A percentile compares a stretch with the other conserved stretches of the same genome.
phyloP scores from a whole-genome alignment of 30 jellyfish, hydroid and myxozoan species.

The Aurelia aurita complex sp. Pacific region DNA sequence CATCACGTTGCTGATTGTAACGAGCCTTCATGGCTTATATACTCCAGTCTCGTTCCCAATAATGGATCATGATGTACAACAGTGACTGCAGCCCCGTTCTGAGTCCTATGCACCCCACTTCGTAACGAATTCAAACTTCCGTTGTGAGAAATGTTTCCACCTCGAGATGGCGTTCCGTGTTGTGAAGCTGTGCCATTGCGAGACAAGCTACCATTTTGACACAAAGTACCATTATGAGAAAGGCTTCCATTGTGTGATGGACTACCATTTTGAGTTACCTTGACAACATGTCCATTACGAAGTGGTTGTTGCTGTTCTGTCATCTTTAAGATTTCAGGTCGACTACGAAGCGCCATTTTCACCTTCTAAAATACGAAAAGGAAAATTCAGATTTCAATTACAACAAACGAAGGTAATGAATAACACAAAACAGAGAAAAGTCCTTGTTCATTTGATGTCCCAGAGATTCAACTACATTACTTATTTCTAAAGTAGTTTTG shows the following conservation, averaged over 20 bases:
- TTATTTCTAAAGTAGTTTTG: too few species aligned
- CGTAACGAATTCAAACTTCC: slow-evolving; percentile 61
- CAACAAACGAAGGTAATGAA: too few species aligned
- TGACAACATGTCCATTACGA: slow-evolving; percentile 34
- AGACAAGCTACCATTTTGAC: slow-evolving; percentile 21
- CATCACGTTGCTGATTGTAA: background rate
- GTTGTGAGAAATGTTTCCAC: slow-evolving; percentile 7
- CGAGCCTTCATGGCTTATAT: slow-evolving; percentile 32
- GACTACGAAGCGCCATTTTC: slow-evolving; percentile 39
- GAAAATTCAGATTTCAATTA: background rate
- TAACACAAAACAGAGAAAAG: too few species aligned
- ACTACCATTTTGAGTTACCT: slow-evolving; percentile 19
- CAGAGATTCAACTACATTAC: too few species aligned
- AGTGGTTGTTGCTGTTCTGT: slow-evolving; percentile 29
- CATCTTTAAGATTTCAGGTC: slow-evolving; percentile 18
- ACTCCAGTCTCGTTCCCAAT: slow-evolving; percentile 58
- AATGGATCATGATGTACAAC: slow-evolving; percentile 62
- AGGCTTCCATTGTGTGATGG: slow-evolving; percentile 16
- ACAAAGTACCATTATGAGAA: slow-evolving; percentile 19
- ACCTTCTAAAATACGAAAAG: slow-evolving; percentile 32
- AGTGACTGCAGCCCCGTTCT: slow-evolving; percentile 52
- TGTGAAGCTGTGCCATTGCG: slow-evolving; percentile 25
- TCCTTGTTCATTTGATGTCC: too few species aligned
- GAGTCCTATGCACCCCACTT: slow-evolving; percentile 52
- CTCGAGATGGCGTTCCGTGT: slow-evolving; percentile 8